Evolutionary conservation across 2,888 invertebrate genomes (phyloP), one percentile per base, ranked within the genome.

Genomic region (Drosophila rellima): DNA sequence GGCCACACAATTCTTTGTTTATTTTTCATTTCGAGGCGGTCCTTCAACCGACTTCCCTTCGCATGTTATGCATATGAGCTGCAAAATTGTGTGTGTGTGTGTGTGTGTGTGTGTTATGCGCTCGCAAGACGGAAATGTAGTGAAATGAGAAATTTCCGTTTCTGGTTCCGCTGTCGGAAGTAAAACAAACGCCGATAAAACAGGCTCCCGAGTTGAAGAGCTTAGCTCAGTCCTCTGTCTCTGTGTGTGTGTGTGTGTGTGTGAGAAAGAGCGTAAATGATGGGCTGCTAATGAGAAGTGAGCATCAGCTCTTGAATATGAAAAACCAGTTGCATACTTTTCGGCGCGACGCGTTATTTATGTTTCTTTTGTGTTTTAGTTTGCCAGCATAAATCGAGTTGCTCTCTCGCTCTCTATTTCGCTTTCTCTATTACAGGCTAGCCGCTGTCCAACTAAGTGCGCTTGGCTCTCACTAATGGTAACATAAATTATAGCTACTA

Each of bases 101-200:
- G 13, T 56, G 45, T 56, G 42, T 63, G 31, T 60, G 48, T 45
- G 35, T 57, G 57, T 33, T 52, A 54, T 55, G 55, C 52, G 44
- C 64, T 56, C 40, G 60, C 61, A 62, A 50, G 33, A 67, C 86
- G 88, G 87, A 88, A 87, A 85, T 87, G 86, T 87, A 81, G 80
- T 78, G 82, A 81, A 84, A 88, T 84, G 84, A 84, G 88, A 87
- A 88, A 86, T 88, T 87, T 87, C 87, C 87, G 86, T 75, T 87
- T 84, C 88, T 86, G 87, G 80, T 86, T 88, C 84, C 88, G 86
- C 72, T 76, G 82, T 80, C 87, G 87, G 86, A 86, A 86, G 80
- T 86, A 86, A 85, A 85, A 85, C 85, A 85, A 86, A 84, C 79
- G 80, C 81, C 82, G 81, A 85, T 85, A 86, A 85, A 85, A 81